phyloP scores from a whole-genome alignment of 2,888 invertebrate species.

The Ornithoptera alexandrae region DNA sequence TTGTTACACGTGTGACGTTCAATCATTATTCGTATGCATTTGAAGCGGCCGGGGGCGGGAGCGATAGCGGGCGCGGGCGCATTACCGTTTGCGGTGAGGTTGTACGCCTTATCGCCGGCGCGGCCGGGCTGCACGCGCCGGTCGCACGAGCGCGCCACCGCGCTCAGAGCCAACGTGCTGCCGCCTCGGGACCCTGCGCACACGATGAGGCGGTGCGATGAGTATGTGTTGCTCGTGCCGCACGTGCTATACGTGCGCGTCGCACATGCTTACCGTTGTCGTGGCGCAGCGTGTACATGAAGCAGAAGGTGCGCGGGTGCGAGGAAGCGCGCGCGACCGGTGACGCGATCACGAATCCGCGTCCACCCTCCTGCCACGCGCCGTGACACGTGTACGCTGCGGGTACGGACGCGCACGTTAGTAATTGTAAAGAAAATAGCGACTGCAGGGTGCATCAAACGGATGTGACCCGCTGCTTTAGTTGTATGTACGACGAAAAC shows the following conservation, averaged over 20 bases:
- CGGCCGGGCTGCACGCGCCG: constrained; percentile 75
- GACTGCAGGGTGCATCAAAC: no score
- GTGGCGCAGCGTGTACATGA: constrained; percentile 75
- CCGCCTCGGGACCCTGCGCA: constrained; percentile 43
- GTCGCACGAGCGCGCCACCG: constrained; percentile 80
- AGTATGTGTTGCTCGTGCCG: not conserved
- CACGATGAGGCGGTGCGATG: no score
- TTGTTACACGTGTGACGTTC: no score
- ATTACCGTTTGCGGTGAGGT: constrained; percentile 84
- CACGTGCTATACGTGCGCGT: not conserved
- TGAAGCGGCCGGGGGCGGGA: no score
- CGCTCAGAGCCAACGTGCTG: constrained; percentile 63
- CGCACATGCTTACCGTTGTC: constrained; percentile 54
- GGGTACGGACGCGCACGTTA: not conserved
- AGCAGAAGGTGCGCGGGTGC: constrained; percentile 80
- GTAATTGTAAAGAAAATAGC: no score
- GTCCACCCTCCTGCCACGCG: constrained; percentile 83
- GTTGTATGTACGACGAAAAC: no score
- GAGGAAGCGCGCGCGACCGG: constrained; percentile 71
- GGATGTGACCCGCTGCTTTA: no score
- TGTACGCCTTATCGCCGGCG: constrained; percentile 81
- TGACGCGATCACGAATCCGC: constrained; percentile 85
- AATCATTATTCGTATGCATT: no score
- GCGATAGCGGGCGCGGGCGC: not conserved
- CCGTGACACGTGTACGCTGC: constrained; percentile 87